A percentile compares a stretch with the other conserved stretches of the same genome.
Evolutionary conservation across 2,888 invertebrate species (phyloP).

Genomic region (Eupithecia pulchellata): DNA sequence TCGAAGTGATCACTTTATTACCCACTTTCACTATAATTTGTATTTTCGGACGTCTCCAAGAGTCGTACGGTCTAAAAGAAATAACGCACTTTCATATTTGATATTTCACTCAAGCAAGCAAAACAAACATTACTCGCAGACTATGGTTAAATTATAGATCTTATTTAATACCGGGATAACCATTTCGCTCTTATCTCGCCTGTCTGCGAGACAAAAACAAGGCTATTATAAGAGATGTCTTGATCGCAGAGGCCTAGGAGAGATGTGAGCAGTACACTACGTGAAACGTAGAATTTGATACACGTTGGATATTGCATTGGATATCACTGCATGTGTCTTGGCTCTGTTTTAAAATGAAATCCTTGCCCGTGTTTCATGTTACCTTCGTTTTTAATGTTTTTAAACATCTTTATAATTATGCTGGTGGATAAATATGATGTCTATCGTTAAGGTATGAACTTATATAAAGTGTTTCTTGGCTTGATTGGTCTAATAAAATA

Average conservation of each 20-base stretch:
- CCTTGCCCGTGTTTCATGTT: not conserved
- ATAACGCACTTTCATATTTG: too few species aligned
- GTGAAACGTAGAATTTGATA: not conserved
- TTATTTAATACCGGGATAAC: slow-evolving; percentile 53
- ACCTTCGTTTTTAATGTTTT: not conserved
- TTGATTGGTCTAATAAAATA: too few species aligned
- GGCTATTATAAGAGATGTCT: slow-evolving; percentile 64
- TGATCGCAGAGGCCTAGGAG: slow-evolving; percentile 53
- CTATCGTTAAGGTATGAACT: too few species aligned
- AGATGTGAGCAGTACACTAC: not conserved
- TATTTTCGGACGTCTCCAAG: too few species aligned
- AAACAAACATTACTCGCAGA: slow-evolving; percentile 32
- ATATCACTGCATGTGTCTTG: not conserved
- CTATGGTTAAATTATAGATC: slow-evolving; percentile 24
- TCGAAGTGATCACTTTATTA: too few species aligned
- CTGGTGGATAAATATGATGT: too few species aligned
- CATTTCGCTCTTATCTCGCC: slow-evolving; percentile 61
- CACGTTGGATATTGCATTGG: too few species aligned
- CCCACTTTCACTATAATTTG: too few species aligned
- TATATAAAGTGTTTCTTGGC: too few species aligned
- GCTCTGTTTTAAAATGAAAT: not conserved
- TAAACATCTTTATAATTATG: too few species aligned
- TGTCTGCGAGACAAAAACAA: slow-evolving; percentile 72
- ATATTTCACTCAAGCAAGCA: slow-evolving; percentile 6
- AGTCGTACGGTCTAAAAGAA: too few species aligned